Percentiles rank a stretch among this genome's conserved stretches.
phyloP scores from a whole-genome alignment of 2,113 vertebrate species.

The Falcunculus frontatus region DNA sequence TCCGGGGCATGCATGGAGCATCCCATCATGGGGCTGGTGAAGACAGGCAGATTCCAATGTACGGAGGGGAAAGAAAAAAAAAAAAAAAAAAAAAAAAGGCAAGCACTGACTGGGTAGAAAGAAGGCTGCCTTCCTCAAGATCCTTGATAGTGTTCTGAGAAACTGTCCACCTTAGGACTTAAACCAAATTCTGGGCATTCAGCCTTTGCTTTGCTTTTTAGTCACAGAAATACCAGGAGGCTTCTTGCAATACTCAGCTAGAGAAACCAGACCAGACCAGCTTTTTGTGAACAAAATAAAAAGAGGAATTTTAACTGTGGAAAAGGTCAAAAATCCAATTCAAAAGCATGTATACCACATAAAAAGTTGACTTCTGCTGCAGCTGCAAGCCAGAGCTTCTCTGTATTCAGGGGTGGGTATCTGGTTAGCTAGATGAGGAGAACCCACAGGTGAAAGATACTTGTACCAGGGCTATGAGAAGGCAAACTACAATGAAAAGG shows the following conservation, averaged over 20 bases:
- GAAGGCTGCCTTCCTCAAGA: neutral
- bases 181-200: neutral
- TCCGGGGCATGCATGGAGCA: neutral
- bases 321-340: neutral
- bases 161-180: neutral
- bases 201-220: neutral
- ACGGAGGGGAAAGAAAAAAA: rapidly evolving
- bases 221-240: neutral
- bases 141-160: neutral
- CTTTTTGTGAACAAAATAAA: neutral
- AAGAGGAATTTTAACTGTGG: neutral
- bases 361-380: neutral
- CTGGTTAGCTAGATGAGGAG: neutral
- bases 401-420: neutral
- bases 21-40: neutral
- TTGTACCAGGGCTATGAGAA: neutral
- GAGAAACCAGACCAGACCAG: neutral
- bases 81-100: no score
- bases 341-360: neutral
- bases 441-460: neutral
- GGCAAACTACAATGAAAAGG: neutral
- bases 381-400: neutral
- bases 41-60: neutral
- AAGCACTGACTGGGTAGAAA: neutral
- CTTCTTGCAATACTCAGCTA: neutral